Base-by-base conservation (phyloP, 2,888 invertebrate species). In the Stegana nigrithorax region DNA sequence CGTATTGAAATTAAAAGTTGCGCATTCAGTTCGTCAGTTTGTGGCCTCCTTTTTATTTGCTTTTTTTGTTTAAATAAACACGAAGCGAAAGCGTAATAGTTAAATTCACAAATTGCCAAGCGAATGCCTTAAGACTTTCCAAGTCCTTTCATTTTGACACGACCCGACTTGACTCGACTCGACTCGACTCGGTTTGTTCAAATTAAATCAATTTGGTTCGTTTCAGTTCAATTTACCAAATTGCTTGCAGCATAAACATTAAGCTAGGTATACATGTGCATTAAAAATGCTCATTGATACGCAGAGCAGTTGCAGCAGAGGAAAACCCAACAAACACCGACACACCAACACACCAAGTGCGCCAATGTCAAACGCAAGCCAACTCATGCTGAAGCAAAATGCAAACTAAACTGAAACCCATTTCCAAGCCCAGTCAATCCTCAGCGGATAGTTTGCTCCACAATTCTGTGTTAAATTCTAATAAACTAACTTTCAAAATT, bases 381-480 rank as follows among this genome's bases (percentile, higher is more conserved):
- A 45, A 45, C 10, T 12, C 23, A 45, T 12, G 12, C 21, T 23
- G 7, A 45, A 23, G 19, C 45, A 45, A n/a, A 32, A n/a, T 12
- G 10, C 32, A 32, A 32, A 45, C 17, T 39, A n/a, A 39, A 39
- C 14, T 8, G 14, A 39, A 39, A 17, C 17, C 17, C 17, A 17
- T 14, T 39, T n/a, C 12, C 6, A 29, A 29, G 29, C n/a, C n/a
- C n/a, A 17, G 29, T 14, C 53, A 53, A 17, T 53, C 32, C 53
- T 32, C 53, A 19, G 29, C 21, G 53, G 53, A 53, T 53, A 53
- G 32, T 53, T 53, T 53, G n/a, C 32, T 19, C n/a, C 32, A 19
- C 29, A 29, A 53, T 53, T 53, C 19, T 32, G 53, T 17, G 53
- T 21, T 53, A 32, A 53, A 53, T 53, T 53, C 53, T 19, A 53